Percentiles rank a stretch among this genome's conserved stretches.
Evolutionary conservation across 2,888 invertebrate species (phyloP).

Genomic region (Poecilobothrus nobilitatus): DNA sequence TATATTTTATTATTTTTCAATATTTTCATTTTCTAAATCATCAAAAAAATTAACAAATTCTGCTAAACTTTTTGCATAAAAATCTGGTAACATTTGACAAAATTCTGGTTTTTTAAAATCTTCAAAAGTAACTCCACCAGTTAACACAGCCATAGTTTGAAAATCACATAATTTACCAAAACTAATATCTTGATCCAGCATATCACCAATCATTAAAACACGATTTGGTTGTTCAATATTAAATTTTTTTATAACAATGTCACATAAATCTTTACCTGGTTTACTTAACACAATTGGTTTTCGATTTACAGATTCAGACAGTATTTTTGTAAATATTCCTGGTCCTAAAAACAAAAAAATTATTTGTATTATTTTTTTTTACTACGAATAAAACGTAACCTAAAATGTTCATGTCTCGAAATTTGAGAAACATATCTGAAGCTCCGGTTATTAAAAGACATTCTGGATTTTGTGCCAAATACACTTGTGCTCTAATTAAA

Average conservation of each 20-base stretch:
- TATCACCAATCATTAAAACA: constrained; percentile 77
- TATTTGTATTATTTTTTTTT: constrained; percentile 23
- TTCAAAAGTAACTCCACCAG: constrained; percentile 36
- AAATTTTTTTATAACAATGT: constrained; percentile 35
- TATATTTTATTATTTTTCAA: too few relatives aligned
- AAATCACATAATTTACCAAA: constrained; percentile 64
- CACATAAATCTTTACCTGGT: constrained; percentile 40
- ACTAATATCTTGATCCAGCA: constrained; percentile 71
- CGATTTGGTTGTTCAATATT: constrained; percentile 51
- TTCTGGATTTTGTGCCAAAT: constrained; percentile 39
- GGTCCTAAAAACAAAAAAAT: constrained; percentile 24
- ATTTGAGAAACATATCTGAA: constrained; percentile 37
- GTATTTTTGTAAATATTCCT: constrained; percentile 29
- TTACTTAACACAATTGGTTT: constrained; percentile 43
- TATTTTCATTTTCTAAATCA: constrained; percentile 12
- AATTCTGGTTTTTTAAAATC: constrained; percentile 28
- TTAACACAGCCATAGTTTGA: constrained; percentile 65
- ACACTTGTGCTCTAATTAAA: constrained; percentile 42
- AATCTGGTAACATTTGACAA: constrained; percentile 32
- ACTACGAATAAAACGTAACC: too few relatives aligned
- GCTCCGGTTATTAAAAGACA: constrained; percentile 42
- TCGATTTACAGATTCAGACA: constrained; percentile 34
- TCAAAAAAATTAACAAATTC: constrained; percentile 34
- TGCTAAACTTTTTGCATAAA: constrained; percentile 35
- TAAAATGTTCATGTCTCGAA: constrained; percentile 35